phyloP scores from a whole-genome alignment of 2,113 vertebrate species.

The Odocoileus virginianus region DNA sequence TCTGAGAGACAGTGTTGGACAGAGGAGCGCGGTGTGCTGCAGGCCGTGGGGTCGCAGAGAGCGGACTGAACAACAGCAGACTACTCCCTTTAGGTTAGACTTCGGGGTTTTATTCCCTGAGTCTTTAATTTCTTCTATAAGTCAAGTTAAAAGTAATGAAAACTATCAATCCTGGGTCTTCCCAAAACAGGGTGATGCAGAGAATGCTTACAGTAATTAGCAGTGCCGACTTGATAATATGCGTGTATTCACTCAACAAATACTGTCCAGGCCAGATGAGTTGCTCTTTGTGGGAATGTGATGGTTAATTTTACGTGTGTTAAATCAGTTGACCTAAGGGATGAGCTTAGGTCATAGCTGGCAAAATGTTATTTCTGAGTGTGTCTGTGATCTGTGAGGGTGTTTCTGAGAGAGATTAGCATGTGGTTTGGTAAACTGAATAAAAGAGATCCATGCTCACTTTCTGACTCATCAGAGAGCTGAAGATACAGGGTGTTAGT shows the following conservation, averaged over 20 bases:
- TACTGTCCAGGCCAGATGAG: fast-evolving
- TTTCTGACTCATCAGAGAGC: not conserved
- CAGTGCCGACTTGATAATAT: not conserved
- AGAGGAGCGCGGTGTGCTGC: not conserved
- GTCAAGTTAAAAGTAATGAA: not conserved
- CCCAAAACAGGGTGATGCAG: not conserved
- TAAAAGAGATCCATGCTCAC: not conserved
- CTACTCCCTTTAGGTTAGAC: not conserved
- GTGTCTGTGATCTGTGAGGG: not conserved
- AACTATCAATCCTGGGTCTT: not conserved
- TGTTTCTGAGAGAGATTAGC: not conserved
- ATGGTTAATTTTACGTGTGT: not conserved
- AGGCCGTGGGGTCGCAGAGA: fast-evolving
- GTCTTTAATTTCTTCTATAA: not conserved
- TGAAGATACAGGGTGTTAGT: fast-evolving
- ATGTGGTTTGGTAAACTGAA: not conserved
- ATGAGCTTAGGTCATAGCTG: not conserved
- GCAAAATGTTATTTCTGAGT: not conserved
- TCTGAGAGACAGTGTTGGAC: not conserved
- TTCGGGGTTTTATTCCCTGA: not conserved
- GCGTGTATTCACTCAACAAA: not conserved
- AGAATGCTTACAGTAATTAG: too few relatives aligned
- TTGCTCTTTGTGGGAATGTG: not conserved
- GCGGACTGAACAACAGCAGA: not conserved
- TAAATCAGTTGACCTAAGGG: not conserved